phyloP scores from a whole-genome alignment of 2,113 vertebrate species.

The Phylloscopus trochilus region DNA sequence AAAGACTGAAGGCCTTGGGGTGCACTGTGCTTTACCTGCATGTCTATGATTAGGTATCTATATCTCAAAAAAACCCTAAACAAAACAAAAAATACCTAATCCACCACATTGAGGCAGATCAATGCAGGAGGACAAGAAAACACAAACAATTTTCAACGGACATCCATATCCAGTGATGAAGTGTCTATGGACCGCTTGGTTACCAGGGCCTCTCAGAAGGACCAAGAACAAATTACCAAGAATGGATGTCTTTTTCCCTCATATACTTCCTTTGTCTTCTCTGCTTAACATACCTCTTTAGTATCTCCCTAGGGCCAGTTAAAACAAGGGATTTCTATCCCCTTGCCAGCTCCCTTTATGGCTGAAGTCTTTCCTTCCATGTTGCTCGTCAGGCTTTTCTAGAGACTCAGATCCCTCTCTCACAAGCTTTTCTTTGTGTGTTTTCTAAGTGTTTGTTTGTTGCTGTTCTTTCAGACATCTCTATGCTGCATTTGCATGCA shows the following conservation, averaged over 20 bases:
- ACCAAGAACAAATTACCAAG: not conserved
- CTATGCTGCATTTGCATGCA: not conserved
- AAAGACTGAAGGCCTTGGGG: not conserved
- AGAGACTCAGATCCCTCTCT: not conserved
- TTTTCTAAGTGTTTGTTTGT: not conserved
- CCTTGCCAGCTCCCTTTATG: not conserved
- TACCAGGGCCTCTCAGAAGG: not conserved
- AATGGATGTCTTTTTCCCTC: not conserved
- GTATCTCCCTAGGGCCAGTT: fast-evolving
- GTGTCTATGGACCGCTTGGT: not conserved
- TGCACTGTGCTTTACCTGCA: not conserved
- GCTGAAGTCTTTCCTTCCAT: not conserved
- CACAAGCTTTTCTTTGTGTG: not conserved
- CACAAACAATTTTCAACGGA: not conserved
- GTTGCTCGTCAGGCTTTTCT: not conserved
- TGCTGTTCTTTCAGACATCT: not conserved
- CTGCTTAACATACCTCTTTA: not conserved
- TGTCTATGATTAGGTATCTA: not conserved
- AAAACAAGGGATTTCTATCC: not conserved
- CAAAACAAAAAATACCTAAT: not conserved
- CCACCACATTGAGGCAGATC: not conserved
- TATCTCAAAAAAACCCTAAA: not conserved
- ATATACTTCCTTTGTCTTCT: not conserved
- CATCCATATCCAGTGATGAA: not conserved
- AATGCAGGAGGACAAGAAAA: not conserved